phyloP scores from a whole-genome alignment of 2,888 invertebrate genomes.

The Chymomyza fuscimana region DNA sequence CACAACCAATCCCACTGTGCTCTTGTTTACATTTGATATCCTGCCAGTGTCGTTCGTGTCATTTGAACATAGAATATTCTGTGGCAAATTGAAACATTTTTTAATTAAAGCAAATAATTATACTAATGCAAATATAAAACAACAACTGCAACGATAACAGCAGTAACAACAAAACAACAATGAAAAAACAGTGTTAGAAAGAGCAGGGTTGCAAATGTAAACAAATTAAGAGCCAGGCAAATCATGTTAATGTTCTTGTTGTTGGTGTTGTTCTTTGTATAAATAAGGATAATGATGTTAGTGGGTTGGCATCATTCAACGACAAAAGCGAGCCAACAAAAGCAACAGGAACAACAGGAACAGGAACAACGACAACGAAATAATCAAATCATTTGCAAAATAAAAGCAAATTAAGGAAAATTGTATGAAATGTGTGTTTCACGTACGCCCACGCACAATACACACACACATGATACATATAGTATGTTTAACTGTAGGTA shows the following conservation, averaged over 20 bases:
- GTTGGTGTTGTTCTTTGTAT: conserved; percentile 18
- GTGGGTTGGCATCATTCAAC: neutral
- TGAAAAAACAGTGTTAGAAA: too few species aligned
- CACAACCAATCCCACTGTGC: neutral
- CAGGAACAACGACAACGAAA: conserved; percentile 37
- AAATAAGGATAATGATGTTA: conserved; percentile 13
- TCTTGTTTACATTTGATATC: neutral
- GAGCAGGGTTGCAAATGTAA: conserved; percentile 41
- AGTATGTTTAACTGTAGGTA: too few species aligned
- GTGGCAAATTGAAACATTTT: conserved; percentile 61
- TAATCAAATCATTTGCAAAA: conserved; percentile 69
- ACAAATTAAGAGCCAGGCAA: conserved; percentile 52
- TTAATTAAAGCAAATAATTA: conserved; percentile 63
- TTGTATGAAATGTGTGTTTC: conserved; percentile 52
- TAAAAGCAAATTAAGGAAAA: conserved; percentile 66
- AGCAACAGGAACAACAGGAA: conserved; percentile 27
- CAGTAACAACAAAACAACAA: conserved; percentile 21
- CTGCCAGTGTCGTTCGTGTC: neutral
- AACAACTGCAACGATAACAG: conserved; percentile 15
- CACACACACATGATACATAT: conserved; percentile 8
- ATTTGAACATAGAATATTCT: conserved; percentile 7
- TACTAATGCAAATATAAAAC: conserved; percentile 15
- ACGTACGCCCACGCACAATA: conserved; percentile 17
- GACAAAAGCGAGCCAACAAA: conserved; percentile 23
- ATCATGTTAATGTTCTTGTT: conserved; percentile 12